Conservation (phyloP, 1,140 invertebrate genomes). For the Aricia agestis region DNA sequence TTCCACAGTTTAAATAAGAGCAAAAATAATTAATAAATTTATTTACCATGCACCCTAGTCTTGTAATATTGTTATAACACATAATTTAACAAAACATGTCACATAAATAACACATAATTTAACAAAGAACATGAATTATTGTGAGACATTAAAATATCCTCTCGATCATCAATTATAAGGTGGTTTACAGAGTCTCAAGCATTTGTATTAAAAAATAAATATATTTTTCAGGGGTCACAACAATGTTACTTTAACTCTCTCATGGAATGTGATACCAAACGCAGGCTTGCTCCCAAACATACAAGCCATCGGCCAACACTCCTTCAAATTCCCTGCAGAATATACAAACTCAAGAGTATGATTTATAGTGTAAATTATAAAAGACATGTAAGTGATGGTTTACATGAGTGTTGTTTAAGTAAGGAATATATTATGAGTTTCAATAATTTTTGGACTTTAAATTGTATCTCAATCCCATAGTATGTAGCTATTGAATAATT, state of each 20-base stretch:
- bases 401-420: slow-evolving; percentile 29
- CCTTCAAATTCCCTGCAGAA: slow-evolving; percentile 92
- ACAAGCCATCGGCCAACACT: slow-evolving; percentile 87
- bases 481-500: no score
- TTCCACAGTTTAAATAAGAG: no score
- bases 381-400: slow-evolving; percentile 31
- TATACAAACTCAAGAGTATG: slow-evolving; percentile 89
- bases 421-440: slow-evolving; percentile 13
- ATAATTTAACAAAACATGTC: no score
- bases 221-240: slow-evolving; percentile 87
- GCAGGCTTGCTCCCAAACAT: slow-evolving; percentile 94
- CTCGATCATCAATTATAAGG: no score
- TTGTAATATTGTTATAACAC: no score
- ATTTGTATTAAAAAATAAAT: neutral
- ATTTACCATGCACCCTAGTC: no score
- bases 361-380: slow-evolving; percentile 43
- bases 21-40: no score
- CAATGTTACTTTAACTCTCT: slow-evolving; percentile 94
- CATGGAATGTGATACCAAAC: slow-evolving; percentile 99
- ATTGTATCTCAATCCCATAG: neutral
- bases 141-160: no score
- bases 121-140: no score
- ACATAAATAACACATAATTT: no score
- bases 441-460: neutral
- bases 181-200: no score